Evolutionary conservation across 2,113 vertebrate species (phyloP).

Genomic region (Ailuropoda melanoleuca): DNA sequence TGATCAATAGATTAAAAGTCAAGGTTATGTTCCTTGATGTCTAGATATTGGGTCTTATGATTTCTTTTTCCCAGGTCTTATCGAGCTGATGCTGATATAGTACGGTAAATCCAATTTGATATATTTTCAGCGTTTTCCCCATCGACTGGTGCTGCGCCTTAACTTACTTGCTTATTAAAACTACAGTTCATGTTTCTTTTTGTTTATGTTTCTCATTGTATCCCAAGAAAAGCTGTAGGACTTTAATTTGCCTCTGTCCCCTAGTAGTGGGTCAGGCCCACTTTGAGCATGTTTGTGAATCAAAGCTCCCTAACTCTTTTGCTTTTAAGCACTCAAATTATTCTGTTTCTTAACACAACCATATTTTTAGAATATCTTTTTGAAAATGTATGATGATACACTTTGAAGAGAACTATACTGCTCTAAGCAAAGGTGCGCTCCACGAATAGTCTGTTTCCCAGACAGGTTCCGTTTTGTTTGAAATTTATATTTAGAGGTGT

Average conservation of each 20-base stretch:
- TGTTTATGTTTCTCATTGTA: slow-evolving; percentile 1
- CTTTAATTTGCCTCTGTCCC: slow-evolving; percentile 41
- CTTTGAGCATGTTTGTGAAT: background rate
- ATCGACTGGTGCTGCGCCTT: background rate
- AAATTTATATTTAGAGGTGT: background rate
- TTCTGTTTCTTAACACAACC: background rate
- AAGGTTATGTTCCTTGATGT: background rate
- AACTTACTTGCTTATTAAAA: slow-evolving; percentile 29
- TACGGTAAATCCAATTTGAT: background rate
- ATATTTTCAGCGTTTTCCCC: background rate
- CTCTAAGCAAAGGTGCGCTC: background rate
- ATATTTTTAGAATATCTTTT: slow-evolving; percentile 24
- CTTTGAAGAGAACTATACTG: slow-evolving; percentile 7
- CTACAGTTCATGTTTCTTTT: slow-evolving; percentile 27
- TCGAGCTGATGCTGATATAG: background rate
- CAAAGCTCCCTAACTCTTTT: background rate
- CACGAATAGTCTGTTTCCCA: background rate
- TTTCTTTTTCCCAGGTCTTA: slow-evolving; percentile 47
- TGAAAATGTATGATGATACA: background rate
- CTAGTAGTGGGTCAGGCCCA: background rate
- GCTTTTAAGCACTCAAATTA: slow-evolving; percentile 25
- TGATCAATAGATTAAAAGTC: slow-evolving; percentile 36
- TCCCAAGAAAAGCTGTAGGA: background rate
- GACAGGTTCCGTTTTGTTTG: slow-evolving; percentile 29
- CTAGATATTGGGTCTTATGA: slow-evolving; percentile 1